A percentile compares a stretch with the other conserved stretches of the same genome.
These are phyloP conservation scores for Drosophila nr. perissopoda DNA, from an alignment of 2,888 invertebrate species.

Conservation along the genomic window DNA sequence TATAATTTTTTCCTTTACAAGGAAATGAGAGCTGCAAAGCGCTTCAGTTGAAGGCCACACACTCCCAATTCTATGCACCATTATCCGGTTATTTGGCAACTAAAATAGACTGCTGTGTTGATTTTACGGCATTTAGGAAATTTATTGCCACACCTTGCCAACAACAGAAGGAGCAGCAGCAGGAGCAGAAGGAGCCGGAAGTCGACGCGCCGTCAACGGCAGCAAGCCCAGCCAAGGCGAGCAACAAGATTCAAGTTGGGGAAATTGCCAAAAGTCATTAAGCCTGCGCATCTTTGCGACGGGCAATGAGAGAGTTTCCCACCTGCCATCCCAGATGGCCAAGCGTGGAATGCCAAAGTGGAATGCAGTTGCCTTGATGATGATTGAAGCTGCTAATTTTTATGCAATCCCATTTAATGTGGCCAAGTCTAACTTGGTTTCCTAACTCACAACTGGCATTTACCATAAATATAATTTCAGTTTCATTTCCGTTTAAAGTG, in stretches of 20 bases:
- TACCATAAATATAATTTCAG: constrained; percentile 71
- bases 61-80: constrained; percentile 3
- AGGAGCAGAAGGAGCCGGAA: constrained; percentile 28
- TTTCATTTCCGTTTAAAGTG: constrained; percentile 66
- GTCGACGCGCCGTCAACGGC: constrained; percentile 21
- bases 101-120: constrained; percentile 40
- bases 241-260: constrained; percentile 52
- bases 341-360: constrained; percentile 11
- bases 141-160: constrained; percentile 53
- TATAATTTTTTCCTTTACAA: not conserved
- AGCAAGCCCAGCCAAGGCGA: constrained; percentile 1
- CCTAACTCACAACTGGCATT: constrained; percentile 13
- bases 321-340: constrained; percentile 25
- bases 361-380: constrained; percentile 20
- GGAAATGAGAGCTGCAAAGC: not conserved
- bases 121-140: constrained; percentile 61
- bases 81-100: constrained; percentile 38
- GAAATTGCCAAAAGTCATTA: constrained; percentile 79
- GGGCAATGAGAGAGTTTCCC: constrained; percentile 54
- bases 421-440: constrained; percentile 1
- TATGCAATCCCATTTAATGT: constrained; percentile 48
- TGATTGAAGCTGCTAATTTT: constrained; percentile 38
- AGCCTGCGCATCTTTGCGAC: constrained; percentile 60
- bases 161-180: constrained; percentile 3
- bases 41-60: constrained; percentile 1